These are phyloP conservation scores for Panagrolaimus sp. DNA, from an alignment of 1,140 invertebrate species.

Conservation along the genomic window DNA sequence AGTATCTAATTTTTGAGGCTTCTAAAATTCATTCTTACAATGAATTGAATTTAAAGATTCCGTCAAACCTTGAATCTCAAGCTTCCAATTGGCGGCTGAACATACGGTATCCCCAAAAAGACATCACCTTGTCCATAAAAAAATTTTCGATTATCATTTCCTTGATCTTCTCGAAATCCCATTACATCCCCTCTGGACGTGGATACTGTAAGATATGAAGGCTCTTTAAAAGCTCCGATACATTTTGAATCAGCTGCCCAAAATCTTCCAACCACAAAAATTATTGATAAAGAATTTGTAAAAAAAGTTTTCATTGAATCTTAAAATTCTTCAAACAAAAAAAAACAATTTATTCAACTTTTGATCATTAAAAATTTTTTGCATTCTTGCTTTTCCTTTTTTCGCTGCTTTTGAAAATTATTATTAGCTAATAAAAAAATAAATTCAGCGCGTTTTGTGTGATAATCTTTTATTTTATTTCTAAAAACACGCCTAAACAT, in stretches of 20 bases:
- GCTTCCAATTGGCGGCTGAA: not conserved
- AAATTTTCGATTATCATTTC: not conserved
- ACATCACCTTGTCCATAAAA: slow-evolving; percentile 4
- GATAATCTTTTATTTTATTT: too few species aligned
- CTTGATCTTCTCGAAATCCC: not conserved
- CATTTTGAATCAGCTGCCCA: not conserved
- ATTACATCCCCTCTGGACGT: not conserved
- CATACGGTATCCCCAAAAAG: not conserved
- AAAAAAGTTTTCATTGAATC: too few species aligned
- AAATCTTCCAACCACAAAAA: too few species aligned
- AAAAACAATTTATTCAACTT: too few species aligned
- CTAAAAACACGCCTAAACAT: too few species aligned
- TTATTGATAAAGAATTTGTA: too few species aligned
- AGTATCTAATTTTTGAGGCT: not conserved
- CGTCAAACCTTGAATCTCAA: not conserved
- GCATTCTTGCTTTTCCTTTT: too few species aligned
- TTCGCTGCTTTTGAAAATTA: too few species aligned
- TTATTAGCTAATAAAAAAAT: too few species aligned
- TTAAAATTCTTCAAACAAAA: too few species aligned
- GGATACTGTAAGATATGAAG: not conserved
- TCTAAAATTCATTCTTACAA: not conserved
- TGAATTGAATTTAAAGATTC: not conserved
- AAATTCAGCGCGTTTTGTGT: too few species aligned
- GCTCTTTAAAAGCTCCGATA: not conserved
- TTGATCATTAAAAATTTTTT: too few species aligned